Evolutionary conservation across 2,113 vertebrate genomes (phyloP).

Genomic region (Bambusicola thoracicus): DNA sequence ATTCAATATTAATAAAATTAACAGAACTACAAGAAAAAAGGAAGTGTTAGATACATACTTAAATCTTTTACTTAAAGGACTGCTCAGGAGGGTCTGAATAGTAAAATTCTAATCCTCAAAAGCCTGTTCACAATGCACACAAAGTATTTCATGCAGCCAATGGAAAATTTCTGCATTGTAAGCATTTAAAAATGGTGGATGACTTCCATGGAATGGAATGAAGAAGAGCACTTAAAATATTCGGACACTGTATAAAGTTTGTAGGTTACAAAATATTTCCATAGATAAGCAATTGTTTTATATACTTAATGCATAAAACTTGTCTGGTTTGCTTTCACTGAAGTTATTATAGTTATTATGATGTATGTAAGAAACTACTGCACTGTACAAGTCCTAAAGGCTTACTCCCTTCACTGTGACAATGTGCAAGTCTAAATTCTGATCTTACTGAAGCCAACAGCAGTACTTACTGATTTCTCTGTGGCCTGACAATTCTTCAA

Average conservation of each 20-base stretch:
- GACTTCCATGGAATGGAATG: not conserved
- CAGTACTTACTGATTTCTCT: not conserved
- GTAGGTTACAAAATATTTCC: not conserved
- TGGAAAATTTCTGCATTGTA: not conserved
- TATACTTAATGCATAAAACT: not conserved
- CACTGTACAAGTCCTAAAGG: not conserved
- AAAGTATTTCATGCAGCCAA: not conserved
- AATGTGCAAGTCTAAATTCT: not conserved
- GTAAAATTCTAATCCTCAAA: not conserved
- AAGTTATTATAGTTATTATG: not conserved
- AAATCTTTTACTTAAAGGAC: not conserved
- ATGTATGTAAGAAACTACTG: not conserved
- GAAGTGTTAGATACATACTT: not conserved
- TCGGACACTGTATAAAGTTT: not conserved
- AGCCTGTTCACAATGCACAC: not conserved
- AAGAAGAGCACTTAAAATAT: not conserved
- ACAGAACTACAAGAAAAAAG: not conserved
- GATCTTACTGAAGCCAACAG: not conserved
- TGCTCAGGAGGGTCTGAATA: not conserved
- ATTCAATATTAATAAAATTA: not conserved
- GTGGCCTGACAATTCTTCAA: not conserved
- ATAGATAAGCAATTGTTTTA: not conserved
- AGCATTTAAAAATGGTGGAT: not conserved
- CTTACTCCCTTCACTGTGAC: not conserved
- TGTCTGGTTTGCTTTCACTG: not conserved